phyloP scores from a whole-genome alignment of 2,888 invertebrate species.

The Dichetophora obliterata region DNA sequence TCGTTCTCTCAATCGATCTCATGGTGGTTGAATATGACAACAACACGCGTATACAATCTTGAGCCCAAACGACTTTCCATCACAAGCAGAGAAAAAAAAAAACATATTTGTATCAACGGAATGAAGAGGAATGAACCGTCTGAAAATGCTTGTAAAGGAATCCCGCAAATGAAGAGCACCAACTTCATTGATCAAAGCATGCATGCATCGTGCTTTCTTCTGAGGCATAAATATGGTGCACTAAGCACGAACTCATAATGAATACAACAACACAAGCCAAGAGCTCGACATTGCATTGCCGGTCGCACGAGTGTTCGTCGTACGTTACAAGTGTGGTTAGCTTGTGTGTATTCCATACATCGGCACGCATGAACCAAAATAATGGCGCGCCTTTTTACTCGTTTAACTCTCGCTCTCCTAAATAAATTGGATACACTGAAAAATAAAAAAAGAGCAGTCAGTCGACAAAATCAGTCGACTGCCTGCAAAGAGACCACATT shows the following conservation, averaged over 20 bases:
- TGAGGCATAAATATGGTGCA: slow-evolving; percentile 16
- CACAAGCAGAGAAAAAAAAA: background rate
- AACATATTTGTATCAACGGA: slow-evolving; percentile 4
- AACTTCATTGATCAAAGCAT: background rate
- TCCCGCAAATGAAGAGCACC: slow-evolving; percentile 14
- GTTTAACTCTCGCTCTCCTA: background rate
- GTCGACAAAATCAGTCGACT: too few species aligned
- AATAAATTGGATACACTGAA: background rate
- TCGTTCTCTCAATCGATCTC: slow-evolving; percentile 3
- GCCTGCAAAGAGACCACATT: too few species aligned
- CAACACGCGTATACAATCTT: slow-evolving; percentile 23
- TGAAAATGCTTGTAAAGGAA: background rate
- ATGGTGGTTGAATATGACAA: slow-evolving; percentile 25
- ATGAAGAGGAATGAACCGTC: background rate
- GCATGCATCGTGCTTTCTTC: background rate
- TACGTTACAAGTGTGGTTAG: slow-evolving; percentile 35
- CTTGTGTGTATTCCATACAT: slow-evolving; percentile 16
- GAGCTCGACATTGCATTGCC: slow-evolving; percentile 7
- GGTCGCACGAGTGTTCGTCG: slow-evolving; percentile 31
- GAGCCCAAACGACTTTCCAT: slow-evolving; percentile 18
- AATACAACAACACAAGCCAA: background rate
- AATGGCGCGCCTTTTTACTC: background rate
- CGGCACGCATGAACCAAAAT: slow-evolving; percentile 1
- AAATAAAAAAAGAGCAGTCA: background rate
- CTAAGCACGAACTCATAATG: background rate